phyloP scores from a whole-genome alignment of 2,888 invertebrate genomes.

The Ectropis crepuscularia region DNA sequence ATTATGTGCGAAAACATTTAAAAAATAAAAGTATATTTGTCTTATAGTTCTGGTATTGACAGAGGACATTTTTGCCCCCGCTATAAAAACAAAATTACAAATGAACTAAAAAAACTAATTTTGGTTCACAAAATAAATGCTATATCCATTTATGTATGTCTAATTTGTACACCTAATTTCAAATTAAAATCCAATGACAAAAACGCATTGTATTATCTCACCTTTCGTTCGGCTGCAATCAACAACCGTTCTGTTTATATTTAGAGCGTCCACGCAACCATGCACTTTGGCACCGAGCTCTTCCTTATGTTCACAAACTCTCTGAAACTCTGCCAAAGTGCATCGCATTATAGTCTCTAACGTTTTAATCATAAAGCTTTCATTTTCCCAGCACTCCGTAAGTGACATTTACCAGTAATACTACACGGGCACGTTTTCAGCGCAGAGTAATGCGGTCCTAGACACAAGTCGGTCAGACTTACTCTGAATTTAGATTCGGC shows the following conservation, averaged over 20 bases:
- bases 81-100: too few relatives aligned
- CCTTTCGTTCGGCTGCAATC: constrained; percentile 18
- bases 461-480: constrained; percentile 71
- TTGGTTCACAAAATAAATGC: too few relatives aligned
- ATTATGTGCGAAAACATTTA: too few relatives aligned
- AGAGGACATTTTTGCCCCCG: too few relatives aligned
- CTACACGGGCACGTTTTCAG: constrained; percentile 65
- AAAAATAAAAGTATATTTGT: too few relatives aligned
- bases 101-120: too few relatives aligned
- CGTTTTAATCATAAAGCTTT: constrained; percentile 26
- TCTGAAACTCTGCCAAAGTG: constrained; percentile 14
- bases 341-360: constrained; percentile 32
- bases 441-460: constrained; percentile 67
- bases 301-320: constrained; percentile 54
- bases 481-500: constrained; percentile 69
- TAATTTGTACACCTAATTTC: too few relatives aligned
- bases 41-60: too few relatives aligned
- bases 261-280: constrained; percentile 48
- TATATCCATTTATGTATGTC: too few relatives aligned
- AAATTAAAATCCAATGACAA: too few relatives aligned
- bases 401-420: constrained; percentile 71
- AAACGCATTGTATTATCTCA: constrained; percentile 19
- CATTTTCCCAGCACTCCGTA: constrained; percentile 6
- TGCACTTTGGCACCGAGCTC: constrained; percentile 60
- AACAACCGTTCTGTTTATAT: constrained; percentile 42